These are phyloP conservation scores for Eristalis pertinax DNA, from an alignment of 2,888 invertebrate genomes.

Conservation along the genomic window DNA sequence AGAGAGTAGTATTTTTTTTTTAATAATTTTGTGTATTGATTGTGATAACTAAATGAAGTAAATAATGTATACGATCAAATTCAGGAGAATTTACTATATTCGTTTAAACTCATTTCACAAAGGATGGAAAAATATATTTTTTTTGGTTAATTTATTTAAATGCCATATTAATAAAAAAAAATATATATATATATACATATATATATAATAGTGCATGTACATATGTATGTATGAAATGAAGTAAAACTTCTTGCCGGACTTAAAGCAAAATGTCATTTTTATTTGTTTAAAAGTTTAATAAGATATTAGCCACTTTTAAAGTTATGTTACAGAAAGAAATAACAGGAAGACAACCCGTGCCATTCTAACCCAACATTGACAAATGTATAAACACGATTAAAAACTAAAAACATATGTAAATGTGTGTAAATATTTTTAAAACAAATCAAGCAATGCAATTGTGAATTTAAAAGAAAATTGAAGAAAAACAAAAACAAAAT, in stretches of 20 bases:
- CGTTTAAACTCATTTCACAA: not conserved
- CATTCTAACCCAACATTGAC: constrained; percentile 43
- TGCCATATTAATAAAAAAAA: constrained; percentile 33
- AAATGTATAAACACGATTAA: constrained; percentile 21
- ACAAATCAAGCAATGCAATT: constrained; percentile 59
- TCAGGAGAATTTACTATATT: constrained; percentile 34
- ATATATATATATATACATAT: too few species aligned
- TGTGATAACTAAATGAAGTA: constrained; percentile 63
- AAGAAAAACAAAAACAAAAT: constrained; percentile 5
- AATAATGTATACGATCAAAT: constrained; percentile 64
- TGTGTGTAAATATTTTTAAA: constrained; percentile 51
- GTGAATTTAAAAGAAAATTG: constrained; percentile 39
- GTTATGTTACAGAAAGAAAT: not conserved
- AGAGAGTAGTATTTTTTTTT: constrained; percentile 8
- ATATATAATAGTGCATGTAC: constrained; percentile 5
- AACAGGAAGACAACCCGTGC: constrained; percentile 52
- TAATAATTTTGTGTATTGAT: constrained; percentile 37
- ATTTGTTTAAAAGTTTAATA: not conserved
- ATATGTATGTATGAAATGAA: constrained; percentile 1
- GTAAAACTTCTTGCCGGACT: constrained; percentile 25
- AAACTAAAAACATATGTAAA: constrained; percentile 21
- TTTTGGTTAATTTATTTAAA: constrained; percentile 13
- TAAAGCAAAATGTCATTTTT: not conserved
- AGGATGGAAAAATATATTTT: not conserved
- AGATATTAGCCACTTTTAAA: not conserved